Evolutionary conservation across 2,888 invertebrate genomes (phyloP), one percentile per base, ranked within the genome.

Genomic region (Arrhopalites spinosus): DNA sequence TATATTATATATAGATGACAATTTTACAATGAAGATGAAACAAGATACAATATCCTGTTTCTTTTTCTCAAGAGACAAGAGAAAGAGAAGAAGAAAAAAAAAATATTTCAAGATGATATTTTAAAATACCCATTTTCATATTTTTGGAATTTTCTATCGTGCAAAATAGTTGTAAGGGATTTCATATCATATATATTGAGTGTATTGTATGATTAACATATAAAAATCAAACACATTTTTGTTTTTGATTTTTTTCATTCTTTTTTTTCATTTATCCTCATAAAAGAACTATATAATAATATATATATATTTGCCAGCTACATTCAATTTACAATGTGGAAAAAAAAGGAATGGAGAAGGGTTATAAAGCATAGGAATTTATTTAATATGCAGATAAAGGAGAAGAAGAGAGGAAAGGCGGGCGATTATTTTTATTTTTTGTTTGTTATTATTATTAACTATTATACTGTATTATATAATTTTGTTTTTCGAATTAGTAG

Each of bases 111-210:
- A 71, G 71, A n/a, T 71, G 29, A 56, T 64, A 66, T 53, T 67
- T 53, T 73, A 66, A 61, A 27, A 67, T 36, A 67, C 66, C 73
- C 73, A 53, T 73, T 73, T 73, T 73, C 73, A 73, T 73, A 73
- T 73, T 73, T 73, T 73, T 73, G 73, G 73, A 73, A 67, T 73
- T 73, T 73, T 73, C 29, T 73, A 73, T 66, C 43, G 53, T 61
- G 71, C 56, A 43, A 71, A 53, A 69, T 27, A 69, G 20, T 20
- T 59, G 56, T 25, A 36, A 56, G 56, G 56, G 30, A 70, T 53
- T 30, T 56, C 17, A 70, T 56, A 70, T 36, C 23, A 61, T 71
- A 61, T 71, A 56, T 43, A 61, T 71, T 53, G 30, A 23, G 27
- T 30, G 43, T 70, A 53, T 64, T 64, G 8, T 64, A 64, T 27